Base-by-base conservation (phyloP, 2,113 vertebrate genomes). In the Antechinus flavipes region DNA sequence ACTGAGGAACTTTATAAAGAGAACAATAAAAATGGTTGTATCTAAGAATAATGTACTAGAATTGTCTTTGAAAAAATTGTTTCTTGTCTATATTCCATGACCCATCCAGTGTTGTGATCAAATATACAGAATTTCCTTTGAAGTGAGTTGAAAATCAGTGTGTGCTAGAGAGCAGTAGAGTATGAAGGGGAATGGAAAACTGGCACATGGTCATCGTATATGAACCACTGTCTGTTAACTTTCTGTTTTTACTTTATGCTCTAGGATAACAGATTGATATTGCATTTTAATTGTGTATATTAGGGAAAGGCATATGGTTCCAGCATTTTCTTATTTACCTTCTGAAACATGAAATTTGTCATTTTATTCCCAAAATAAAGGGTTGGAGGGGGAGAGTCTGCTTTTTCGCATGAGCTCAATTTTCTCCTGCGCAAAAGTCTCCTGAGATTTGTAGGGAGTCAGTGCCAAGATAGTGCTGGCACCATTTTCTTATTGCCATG, bases 401-500 rank as follows among this genome's bases (percentile, higher is more conserved):
- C 97, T 97, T 98, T 98, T 94, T 98, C 96, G 97, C 84, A 25
- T 93, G 94, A 98, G 98, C 97, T 98, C 97, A 93, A 89, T 98
- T 98, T 98, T 98, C 98, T 98, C 97, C 96, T 95, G 1, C 97
- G 98, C 54, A 90, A 89, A 96, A 93, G 97, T 98, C 98, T 98
- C 98, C 96, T 95, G 98, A 98, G 98, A 99, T 98, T 93, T 93
- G 93, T 97, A 98, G 97, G 76, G 61, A 97, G 91, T 95, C 68
- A 46, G 96, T 98, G 98, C 98, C 98, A 99, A 96, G 96, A 98
- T 95, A 98, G 97, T 96, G 96, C 91, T 99, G 98, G 98, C 98
- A 98, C 98, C 94, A 96, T 98, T 98, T 98, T 98, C 98, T 98
- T 98, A 99, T 99, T 98, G 98, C 98, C 98, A 99, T 99, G 98